phyloP scores from a whole-genome alignment of 2,888 invertebrate genomes.

The Hedychridium roseum region DNA sequence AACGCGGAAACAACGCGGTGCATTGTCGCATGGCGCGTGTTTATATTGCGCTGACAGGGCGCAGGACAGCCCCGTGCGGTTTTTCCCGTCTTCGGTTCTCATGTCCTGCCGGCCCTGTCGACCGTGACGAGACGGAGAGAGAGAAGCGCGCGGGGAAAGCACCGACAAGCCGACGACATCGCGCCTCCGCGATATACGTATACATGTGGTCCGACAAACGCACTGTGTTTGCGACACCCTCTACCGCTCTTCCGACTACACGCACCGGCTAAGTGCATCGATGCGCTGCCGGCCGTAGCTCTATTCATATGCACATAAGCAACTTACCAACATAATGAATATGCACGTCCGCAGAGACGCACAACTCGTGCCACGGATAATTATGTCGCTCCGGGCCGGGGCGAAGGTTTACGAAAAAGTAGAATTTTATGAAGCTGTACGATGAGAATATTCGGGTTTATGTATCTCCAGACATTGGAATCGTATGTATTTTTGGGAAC shows the following conservation, averaged over 20 bases:
- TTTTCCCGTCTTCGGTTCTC: conserved; percentile 43
- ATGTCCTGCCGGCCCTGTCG: conserved; percentile 40
- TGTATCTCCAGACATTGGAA: too few species aligned
- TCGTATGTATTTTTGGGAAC: too few species aligned
- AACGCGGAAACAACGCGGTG: conserved; percentile 54
- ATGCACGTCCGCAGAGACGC: too few species aligned
- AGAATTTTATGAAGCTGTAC: too few species aligned
- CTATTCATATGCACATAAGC: too few species aligned
- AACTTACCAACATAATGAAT: too few species aligned
- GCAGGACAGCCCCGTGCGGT: neutral
- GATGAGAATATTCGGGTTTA: too few species aligned
- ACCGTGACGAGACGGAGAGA: conserved; percentile 45
- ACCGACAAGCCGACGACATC: too few species aligned
- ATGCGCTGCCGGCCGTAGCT: conserved; percentile 13
- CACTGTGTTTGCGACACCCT: conserved; percentile 48
- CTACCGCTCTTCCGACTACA: conserved; percentile 11
- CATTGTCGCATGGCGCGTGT: conserved; percentile 42
- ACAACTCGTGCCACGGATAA: neutral
- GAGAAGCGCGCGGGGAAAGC: too few species aligned
- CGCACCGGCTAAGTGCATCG: conserved; percentile 27
- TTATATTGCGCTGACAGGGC: conserved; percentile 1
- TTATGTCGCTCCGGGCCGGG: neutral
- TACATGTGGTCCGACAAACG: conserved; percentile 47
- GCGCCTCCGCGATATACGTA: too few species aligned
- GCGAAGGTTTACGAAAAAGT: too few species aligned